These are phyloP conservation scores for Linnaemya vulpina DNA, from an alignment of 2,888 invertebrate species.

Conservation along the genomic window DNA sequence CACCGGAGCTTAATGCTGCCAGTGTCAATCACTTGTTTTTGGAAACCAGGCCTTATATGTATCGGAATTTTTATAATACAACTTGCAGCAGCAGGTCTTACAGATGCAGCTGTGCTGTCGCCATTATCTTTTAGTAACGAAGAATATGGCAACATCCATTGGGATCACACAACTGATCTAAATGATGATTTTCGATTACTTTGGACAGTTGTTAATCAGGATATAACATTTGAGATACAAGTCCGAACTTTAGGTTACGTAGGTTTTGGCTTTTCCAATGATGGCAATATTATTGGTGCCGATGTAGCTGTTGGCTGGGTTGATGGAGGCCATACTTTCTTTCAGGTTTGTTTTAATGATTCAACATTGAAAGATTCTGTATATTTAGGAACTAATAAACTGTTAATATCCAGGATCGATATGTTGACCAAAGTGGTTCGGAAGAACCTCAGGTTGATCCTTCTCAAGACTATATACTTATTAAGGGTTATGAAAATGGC, in stretches of 20 bases:
- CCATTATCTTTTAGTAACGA: conserved; percentile 57
- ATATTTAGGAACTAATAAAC: not conserved
- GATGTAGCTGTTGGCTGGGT: conserved; percentile 95
- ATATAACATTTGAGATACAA: conserved; percentile 90
- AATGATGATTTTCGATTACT: conserved; percentile 85
- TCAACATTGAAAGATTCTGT: not conserved
- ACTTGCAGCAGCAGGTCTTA: conserved; percentile 24
- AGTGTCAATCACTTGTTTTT: conserved; percentile 73
- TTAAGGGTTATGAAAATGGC: conserved; percentile 90
- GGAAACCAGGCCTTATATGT: conserved; percentile 60
- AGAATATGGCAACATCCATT: conserved; percentile 75
- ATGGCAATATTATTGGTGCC: conserved; percentile 89
- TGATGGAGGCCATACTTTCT: conserved; percentile 88
- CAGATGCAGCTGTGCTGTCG: conserved; percentile 63
- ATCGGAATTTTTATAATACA: conserved; percentile 66
- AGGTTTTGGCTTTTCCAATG: conserved; percentile 91
- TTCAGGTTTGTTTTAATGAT: conserved; percentile 86
- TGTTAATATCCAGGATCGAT: conserved; percentile 86
- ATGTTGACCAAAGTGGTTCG: conserved; percentile 86
- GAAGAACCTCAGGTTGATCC: conserved; percentile 88
- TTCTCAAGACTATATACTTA: conserved; percentile 90
- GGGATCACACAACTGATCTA: conserved; percentile 83
- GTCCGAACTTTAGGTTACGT: conserved; percentile 91
- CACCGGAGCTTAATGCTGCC: conserved; percentile 70
- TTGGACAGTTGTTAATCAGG: conserved; percentile 88